Conservation (phyloP, 1,140 invertebrate species). For the Battus philenor region DNA sequence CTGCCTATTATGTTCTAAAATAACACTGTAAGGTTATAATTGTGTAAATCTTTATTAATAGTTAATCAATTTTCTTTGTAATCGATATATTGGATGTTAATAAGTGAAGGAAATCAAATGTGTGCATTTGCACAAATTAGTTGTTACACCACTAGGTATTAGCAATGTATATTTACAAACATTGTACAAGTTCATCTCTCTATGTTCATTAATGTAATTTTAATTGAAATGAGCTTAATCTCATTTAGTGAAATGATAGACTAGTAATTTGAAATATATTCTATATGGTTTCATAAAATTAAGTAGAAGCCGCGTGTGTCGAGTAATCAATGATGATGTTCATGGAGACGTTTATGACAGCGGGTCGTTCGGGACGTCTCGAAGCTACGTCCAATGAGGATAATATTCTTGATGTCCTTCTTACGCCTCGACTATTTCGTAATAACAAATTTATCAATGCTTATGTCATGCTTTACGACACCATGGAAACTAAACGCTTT, state of each 20-base stretch:
- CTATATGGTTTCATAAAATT: not conserved
- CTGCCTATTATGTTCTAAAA: conserved; percentile 9
- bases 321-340: conserved; percentile 17
- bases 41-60: not conserved
- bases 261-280: conserved; percentile 4
- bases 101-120: not conserved
- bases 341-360: too few species aligned
- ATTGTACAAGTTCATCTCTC: not conserved
- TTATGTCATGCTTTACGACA: too few species aligned
- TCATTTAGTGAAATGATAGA: conserved; percentile 10
- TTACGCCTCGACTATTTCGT: too few species aligned
- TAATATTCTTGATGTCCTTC: too few species aligned
- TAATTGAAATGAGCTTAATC: conserved; percentile 14
- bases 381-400: too few species aligned
- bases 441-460: too few species aligned
- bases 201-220: conserved; percentile 4
- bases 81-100: not conserved
- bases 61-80: not conserved
- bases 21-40: not conserved
- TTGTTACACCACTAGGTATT: not conserved
- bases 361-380: too few species aligned
- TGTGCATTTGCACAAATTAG: conserved; percentile 5
- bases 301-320: conserved; percentile 15
- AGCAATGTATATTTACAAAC: not conserved
- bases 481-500: too few species aligned